Percentiles rank a stretch among this genome's conserved stretches.
Evolutionary conservation across 1,140 invertebrate genomes (phyloP).

Genomic region (Diplogasteroides magnus): DNA sequence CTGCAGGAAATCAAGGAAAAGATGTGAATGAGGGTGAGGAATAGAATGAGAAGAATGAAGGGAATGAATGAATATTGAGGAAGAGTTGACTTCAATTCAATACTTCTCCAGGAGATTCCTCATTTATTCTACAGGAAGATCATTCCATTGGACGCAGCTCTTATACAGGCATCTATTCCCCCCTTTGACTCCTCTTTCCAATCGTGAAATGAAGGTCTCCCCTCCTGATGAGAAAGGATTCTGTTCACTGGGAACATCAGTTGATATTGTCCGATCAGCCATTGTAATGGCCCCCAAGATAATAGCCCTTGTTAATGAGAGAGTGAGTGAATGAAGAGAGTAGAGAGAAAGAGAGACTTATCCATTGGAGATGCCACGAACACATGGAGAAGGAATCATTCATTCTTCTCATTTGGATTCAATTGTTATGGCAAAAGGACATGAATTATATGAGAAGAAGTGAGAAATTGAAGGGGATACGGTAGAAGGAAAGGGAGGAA

Average conservation of each 20-base stretch:
- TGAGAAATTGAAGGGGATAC: not conserved
- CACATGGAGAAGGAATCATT: not conserved
- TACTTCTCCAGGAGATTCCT: not conserved
- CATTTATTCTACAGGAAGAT: not conserved
- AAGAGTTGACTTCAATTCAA: not conserved
- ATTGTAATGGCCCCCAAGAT: too few species aligned
- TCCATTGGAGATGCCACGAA: not conserved
- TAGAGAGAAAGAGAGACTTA: too few species aligned
- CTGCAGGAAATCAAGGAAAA: not conserved
- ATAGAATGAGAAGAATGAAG: not conserved
- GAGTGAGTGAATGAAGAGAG: too few species aligned
- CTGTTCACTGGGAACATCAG: not conserved
- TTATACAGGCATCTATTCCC: not conserved
- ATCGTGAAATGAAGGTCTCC: not conserved
- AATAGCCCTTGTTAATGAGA: too few species aligned
- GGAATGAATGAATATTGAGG: not conserved
- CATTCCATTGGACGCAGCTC: not conserved
- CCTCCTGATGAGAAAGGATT: not conserved
- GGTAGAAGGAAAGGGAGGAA: not conserved
- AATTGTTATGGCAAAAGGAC: not conserved
- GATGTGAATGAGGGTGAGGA: not conserved
- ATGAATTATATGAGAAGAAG: not conserved
- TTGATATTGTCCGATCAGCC: not conserved
- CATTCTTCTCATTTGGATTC: not conserved
- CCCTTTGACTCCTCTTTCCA: not conserved